phyloP scores from a whole-genome alignment of 1,140 invertebrate genomes.

The Diachasmimorpha longicaudata region DNA sequence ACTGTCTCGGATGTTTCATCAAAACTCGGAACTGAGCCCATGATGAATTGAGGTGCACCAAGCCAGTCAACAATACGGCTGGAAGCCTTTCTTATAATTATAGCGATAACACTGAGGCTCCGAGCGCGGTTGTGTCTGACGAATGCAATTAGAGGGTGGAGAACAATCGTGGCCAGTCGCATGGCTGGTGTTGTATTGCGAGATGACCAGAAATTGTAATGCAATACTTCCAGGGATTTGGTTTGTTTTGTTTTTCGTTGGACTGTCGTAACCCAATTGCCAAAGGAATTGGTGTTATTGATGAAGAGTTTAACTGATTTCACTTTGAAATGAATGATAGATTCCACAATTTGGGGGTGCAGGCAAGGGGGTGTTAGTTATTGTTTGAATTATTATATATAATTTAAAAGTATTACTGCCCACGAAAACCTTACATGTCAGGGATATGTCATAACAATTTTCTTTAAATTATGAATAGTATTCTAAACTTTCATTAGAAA shows the following conservation, averaged over 20 bases:
- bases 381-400: too few relatives aligned
- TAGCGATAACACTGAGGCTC: conserved; percentile 3
- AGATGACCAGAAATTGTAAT: conserved; percentile 15
- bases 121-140: conserved; percentile 9
- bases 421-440: too few relatives aligned
- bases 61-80: not conserved
- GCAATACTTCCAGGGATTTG: conserved; percentile 2
- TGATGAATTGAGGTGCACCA: not conserved
- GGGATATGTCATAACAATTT: too few relatives aligned
- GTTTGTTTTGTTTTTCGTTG: not conserved
- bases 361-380: too few relatives aligned
- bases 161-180: conserved; percentile 16
- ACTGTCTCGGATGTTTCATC: conserved; percentile 14
- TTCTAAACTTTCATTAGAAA: too few relatives aligned
- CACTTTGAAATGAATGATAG: too few relatives aligned
- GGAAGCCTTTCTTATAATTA: conserved; percentile 23
- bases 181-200: conserved; percentile 20
- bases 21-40: not conserved
- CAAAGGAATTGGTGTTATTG: not conserved
- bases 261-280: not conserved
- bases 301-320: not conserved
- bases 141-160: conserved; percentile 32
- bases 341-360: too few relatives aligned
- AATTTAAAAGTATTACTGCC: too few relatives aligned
- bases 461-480: too few relatives aligned